Conservation (phyloP, 2,888 invertebrate genomes). For the Drosophila acutilabella region DNA sequence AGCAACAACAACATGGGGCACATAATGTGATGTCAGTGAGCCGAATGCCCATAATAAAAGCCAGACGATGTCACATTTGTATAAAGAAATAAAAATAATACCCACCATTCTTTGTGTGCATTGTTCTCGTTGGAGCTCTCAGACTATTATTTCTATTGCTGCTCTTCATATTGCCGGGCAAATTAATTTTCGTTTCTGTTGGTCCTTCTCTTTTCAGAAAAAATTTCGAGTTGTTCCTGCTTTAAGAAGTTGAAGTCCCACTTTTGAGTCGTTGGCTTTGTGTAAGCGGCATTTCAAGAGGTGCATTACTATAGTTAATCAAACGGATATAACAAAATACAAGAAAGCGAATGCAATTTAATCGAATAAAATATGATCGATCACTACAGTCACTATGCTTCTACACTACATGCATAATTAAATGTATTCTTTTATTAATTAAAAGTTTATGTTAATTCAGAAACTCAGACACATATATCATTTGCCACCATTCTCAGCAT, state of each 20-base stretch:
- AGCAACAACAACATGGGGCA: conserved; percentile 12
- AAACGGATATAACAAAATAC: conserved; percentile 27
- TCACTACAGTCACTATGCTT: too few relatives aligned
- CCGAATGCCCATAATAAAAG: conserved; percentile 68
- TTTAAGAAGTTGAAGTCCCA: conserved; percentile 24
- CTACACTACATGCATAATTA: too few relatives aligned
- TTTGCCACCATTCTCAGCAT: neutral
- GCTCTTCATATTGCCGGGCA: conserved; percentile 40
- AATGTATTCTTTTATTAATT: too few relatives aligned
- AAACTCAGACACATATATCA: too few relatives aligned
- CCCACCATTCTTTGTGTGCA: conserved; percentile 39
- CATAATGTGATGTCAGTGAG: conserved; percentile 41
- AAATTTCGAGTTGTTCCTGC: conserved; percentile 24
- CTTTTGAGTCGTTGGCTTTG: conserved; percentile 8
- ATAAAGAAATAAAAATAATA: conserved; percentile 72
- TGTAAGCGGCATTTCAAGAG: too few relatives aligned
- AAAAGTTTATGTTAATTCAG: too few relatives aligned
- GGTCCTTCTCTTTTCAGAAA: conserved; percentile 1
- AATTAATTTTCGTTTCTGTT: conserved; percentile 63
- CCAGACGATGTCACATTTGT: conserved; percentile 72
- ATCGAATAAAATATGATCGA: too few relatives aligned
- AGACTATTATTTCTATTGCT: conserved; percentile 9
- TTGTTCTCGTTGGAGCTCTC: conserved; percentile 27
- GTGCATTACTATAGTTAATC: conserved; percentile 8
- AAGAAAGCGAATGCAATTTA: neutral